Conservation (phyloP, 2,113 vertebrate species). For the Alligator sinensis region DNA sequence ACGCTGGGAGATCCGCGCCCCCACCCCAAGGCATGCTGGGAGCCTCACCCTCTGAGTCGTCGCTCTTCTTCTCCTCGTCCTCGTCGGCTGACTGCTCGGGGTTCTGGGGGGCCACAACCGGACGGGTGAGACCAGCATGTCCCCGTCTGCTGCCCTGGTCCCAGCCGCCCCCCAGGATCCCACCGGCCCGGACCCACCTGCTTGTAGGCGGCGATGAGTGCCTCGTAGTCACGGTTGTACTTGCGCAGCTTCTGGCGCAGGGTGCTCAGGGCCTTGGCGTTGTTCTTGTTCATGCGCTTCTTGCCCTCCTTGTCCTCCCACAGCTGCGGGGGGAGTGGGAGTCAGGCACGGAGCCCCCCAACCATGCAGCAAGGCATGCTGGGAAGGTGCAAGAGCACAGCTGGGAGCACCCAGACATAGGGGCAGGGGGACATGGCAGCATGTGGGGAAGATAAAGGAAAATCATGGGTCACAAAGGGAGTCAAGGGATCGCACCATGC, state of each 20-base stretch:
- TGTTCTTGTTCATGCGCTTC: conserved; percentile 97
- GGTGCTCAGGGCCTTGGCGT: conserved; percentile 90
- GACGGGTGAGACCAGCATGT: neutral
- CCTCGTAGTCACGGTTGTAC: conserved; percentile 92
- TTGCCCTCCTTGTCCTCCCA: conserved; percentile 95
- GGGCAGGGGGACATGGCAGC: neutral
- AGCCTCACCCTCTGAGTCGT: conserved; percentile 84
- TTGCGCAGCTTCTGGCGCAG: conserved; percentile 93
- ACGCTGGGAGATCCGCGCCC: neutral
- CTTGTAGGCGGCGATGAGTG: conserved; percentile 85
- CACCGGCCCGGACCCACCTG: conserved; percentile 75
- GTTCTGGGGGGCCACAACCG: conserved; percentile 77
- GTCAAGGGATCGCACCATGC: no score
- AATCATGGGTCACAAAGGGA: neutral
- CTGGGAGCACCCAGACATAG: no score
- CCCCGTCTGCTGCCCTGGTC: neutral
- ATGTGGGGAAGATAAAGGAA: neutral
- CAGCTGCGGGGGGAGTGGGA: conserved; percentile 70
- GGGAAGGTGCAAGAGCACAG: neutral
- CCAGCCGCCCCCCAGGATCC: neutral
- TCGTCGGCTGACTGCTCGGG: conserved; percentile 91
- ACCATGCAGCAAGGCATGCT: neutral
- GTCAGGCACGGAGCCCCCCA: neutral
- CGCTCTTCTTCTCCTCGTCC: conserved; percentile 88
- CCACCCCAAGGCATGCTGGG: neutral